Conservation (phyloP, 2,888 invertebrate genomes). For the Hypsopygia costalis region DNA sequence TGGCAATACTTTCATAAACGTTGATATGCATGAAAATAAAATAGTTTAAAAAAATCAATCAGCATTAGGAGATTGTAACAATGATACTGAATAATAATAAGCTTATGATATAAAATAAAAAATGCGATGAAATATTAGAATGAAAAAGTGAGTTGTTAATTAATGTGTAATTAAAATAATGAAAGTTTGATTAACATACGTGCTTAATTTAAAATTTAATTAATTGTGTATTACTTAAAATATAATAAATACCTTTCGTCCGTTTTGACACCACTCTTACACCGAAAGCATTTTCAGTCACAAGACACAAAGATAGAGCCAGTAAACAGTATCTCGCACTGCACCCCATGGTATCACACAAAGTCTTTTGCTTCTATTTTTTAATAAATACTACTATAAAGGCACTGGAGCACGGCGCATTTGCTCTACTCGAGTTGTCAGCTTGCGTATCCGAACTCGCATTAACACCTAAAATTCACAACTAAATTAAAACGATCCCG, state of each 20-base stretch:
- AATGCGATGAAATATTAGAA: no score
- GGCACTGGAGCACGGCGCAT: constrained; percentile 58
- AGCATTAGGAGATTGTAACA: no score
- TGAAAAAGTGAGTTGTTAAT: no score
- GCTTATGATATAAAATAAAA: no score
- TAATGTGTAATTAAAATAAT: no score
- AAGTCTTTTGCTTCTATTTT: constrained; percentile 23
- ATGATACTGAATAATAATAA: no score
- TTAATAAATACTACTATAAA: constrained; percentile 24
- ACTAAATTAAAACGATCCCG: constrained; percentile 22
- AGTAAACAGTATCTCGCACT: constrained; percentile 74
- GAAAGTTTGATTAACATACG: no score
- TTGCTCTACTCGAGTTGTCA: constrained; percentile 39
- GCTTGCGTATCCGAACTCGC: constrained; percentile 34
- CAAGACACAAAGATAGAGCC: constrained; percentile 74
- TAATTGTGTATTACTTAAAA: no score
- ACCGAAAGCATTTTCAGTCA: constrained; percentile 74
- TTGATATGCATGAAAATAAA: no score
- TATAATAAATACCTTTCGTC: constrained; percentile 72
- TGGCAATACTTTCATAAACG: no score
- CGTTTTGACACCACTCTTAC: constrained; percentile 79
- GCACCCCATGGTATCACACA: constrained; percentile 71
- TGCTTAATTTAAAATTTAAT: not conserved
- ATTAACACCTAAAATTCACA: constrained; percentile 34
- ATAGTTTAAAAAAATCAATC: no score